These are phyloP conservation scores for Catharus minimus DNA, from an alignment of 2,113 vertebrate species.

Conservation along the genomic window DNA sequence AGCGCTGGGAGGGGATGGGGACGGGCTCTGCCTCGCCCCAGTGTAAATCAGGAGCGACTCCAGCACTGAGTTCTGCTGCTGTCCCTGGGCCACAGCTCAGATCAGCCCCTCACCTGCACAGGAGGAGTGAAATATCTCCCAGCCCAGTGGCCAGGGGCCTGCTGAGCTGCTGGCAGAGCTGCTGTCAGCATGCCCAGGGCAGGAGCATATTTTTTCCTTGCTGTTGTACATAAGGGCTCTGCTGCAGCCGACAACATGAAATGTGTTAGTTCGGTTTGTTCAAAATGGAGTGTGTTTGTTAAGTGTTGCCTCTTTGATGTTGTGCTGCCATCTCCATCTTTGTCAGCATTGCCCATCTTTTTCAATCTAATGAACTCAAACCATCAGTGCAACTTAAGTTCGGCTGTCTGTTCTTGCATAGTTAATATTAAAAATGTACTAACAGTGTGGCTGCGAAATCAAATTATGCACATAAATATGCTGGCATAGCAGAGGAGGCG, in stretches of 20 bases:
- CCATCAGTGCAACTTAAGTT: conserved; percentile 85
- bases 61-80: background rate
- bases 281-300: conserved; percentile 59
- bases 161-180: conserved; percentile 10
- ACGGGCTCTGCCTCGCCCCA: background rate
- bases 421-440: conserved; percentile 90
- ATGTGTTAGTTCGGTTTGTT: conserved; percentile 25
- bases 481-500: conserved; percentile 85
- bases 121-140: conserved; percentile 2
- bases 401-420: conserved; percentile 83
- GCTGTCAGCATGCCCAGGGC: conserved; percentile 42
- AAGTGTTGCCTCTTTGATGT: conserved; percentile 64
- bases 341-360: conserved; percentile 80
- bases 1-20: background rate
- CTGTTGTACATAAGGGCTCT: conserved; percentile 42
- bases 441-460: conserved; percentile 90
- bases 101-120: conserved; percentile 14
- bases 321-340: conserved; percentile 73
- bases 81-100: background rate
- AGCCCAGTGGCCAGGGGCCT: background rate
- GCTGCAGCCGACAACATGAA: conserved; percentile 47
- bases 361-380: conserved; percentile 86
- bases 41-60: background rate
- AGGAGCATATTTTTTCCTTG: conserved; percentile 6
- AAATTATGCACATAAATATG: conserved; percentile 93